A percentile compares a stretch with the other conserved stretches of the same genome.
Conservation (phyloP, 2,113 vertebrate species). For the Tachysurus fulvidraco region DNA sequence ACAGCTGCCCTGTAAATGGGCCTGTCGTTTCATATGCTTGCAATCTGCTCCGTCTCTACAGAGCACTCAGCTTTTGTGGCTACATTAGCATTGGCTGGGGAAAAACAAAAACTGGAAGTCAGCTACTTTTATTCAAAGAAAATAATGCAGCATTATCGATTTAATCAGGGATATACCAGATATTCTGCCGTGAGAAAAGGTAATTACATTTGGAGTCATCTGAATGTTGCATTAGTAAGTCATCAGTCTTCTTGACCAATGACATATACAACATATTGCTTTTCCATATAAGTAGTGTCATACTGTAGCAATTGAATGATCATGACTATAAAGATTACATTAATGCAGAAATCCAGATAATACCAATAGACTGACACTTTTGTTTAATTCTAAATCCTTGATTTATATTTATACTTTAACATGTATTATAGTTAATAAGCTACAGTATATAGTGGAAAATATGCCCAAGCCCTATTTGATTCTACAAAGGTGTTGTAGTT, state of each 20-base stretch:
- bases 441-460: background rate
- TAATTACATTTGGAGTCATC: background rate
- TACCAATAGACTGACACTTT: background rate
- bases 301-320: background rate
- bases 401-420: background rate
- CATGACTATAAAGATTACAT: background rate
- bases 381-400: background rate
- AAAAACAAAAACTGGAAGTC: constrained; percentile 34
- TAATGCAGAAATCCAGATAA: background rate
- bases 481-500: background rate
- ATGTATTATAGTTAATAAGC: background rate
- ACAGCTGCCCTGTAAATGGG: constrained; percentile 45
- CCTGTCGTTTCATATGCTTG: constrained; percentile 38
- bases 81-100: constrained; percentile 44
- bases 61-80: constrained; percentile 39
- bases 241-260: background rate
- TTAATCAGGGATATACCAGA: background rate
- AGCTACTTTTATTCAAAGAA: background rate
- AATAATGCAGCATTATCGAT: constrained; percentile 3
- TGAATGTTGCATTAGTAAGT: background rate
- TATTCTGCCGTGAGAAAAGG: background rate
- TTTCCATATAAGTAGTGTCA: background rate
- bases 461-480: background rate
- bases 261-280: background rate
- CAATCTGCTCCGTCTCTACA: constrained; percentile 39